These are phyloP conservation scores for Pyrocephalus nanus DNA, from an alignment of 2,797 vertebrate species.

Conservation along the genomic window DNA sequence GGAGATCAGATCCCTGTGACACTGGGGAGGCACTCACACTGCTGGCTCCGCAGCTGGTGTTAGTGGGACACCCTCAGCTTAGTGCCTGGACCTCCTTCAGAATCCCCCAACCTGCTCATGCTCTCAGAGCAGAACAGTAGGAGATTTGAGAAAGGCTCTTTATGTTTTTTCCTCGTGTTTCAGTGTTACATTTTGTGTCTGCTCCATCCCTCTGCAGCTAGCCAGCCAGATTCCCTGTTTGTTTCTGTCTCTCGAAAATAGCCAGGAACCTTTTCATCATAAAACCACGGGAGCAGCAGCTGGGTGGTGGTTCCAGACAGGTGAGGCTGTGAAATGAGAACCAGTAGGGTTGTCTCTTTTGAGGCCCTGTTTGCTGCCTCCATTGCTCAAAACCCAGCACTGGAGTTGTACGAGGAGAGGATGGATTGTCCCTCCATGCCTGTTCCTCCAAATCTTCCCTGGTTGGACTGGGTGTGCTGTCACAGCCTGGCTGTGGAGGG, in stretches of 20 bases:
- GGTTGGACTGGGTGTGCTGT: not conserved
- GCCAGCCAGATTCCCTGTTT: not conserved
- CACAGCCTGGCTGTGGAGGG: not conserved
- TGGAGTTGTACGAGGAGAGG: not conserved
- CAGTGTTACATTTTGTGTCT: not conserved
- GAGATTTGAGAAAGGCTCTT: not conserved
- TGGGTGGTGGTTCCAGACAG: not conserved
- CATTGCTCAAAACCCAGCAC: not conserved
- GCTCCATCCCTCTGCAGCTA: not conserved
- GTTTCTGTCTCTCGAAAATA: not conserved
- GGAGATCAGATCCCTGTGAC: not conserved
- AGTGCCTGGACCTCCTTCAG: not conserved
- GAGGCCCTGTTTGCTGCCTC: not conserved
- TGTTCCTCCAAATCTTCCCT: not conserved
- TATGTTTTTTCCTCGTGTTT: rapidly evolving
- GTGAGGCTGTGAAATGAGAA: not conserved
- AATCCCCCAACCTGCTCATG: not conserved
- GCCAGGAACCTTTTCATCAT: not conserved
- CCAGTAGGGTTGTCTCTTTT: not conserved
- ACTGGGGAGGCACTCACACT: not conserved
- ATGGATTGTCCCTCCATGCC: not conserved
- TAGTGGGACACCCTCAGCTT: not conserved
- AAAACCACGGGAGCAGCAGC: not conserved
- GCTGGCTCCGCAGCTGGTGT: not conserved
- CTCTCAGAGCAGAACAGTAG: not conserved